These are phyloP conservation scores for Chouioia cunea DNA, from an alignment of 2,888 invertebrate species.

Conservation along the genomic window DNA sequence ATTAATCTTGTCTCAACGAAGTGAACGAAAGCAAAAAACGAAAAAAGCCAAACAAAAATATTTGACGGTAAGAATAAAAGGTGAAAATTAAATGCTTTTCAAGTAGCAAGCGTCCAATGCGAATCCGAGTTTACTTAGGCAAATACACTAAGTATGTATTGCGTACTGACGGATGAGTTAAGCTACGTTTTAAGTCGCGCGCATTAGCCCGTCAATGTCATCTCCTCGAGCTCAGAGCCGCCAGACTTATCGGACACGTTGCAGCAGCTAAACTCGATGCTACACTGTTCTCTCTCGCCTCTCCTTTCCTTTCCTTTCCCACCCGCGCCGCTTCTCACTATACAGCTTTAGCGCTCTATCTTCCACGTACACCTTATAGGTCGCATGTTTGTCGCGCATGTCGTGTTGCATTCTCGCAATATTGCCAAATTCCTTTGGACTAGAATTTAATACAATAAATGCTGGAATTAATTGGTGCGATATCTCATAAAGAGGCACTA, in stretches of 20 bases:
- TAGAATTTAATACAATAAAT: too few species aligned
- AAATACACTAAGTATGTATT: slow-evolving; percentile 48
- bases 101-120: slow-evolving; percentile 33
- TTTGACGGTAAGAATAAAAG: slow-evolving; percentile 17
- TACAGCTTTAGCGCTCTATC: slow-evolving; percentile 15
- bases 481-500: too few species aligned
- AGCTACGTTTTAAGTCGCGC: slow-evolving; percentile 66
- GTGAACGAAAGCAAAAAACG: slow-evolving; percentile 23
- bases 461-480: too few species aligned
- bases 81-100: slow-evolving; percentile 42
- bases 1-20: neutral
- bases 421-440: too few species aligned
- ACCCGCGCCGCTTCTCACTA: slow-evolving; percentile 16
- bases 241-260: slow-evolving; percentile 67
- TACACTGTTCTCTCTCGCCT: slow-evolving; percentile 14
- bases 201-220: slow-evolving; percentile 66
- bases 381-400: slow-evolving; percentile 31
- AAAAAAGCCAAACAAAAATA: slow-evolving; percentile 37
- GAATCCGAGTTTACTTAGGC: slow-evolving; percentile 48
- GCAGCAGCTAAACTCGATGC: slow-evolving; percentile 59
- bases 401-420: slow-evolving; percentile 15
- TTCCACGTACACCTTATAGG: neutral
- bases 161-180: slow-evolving; percentile 68
- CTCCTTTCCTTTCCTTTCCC: neutral
- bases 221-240: slow-evolving; percentile 66